These are phyloP conservation scores for Drosophila albomicans DNA, from an alignment of 1,140 invertebrate species.

Conservation along the genomic window DNA sequence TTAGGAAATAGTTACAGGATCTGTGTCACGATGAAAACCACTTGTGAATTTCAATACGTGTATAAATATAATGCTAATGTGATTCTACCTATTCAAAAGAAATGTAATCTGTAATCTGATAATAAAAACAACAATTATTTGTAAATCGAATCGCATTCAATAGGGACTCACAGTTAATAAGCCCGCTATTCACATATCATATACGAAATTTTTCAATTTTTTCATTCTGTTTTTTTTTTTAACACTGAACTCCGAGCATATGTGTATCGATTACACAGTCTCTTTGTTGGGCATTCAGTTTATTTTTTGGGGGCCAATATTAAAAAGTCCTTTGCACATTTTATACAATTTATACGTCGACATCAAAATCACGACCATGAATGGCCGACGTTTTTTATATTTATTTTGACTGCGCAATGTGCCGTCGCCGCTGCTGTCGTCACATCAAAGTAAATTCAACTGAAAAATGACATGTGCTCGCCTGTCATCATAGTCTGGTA, in stretches of 20 bases:
- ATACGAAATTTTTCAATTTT: not conserved
- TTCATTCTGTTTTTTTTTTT: not conserved
- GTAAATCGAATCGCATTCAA: not conserved
- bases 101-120: too few relatives aligned
- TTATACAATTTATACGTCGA: conserved; percentile 19
- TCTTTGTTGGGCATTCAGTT: conserved; percentile 33
- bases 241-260: not conserved
- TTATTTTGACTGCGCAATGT: conserved; percentile 48
- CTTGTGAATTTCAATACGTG: not conserved
- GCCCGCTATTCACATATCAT: not conserved
- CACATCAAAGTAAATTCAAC: conserved; percentile 60
- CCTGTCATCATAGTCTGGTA: not conserved
- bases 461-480: conserved; percentile 65
- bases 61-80: too few relatives aligned
- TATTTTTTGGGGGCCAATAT: conserved; percentile 7
- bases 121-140: too few relatives aligned
- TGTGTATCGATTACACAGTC: conserved; percentile 12
- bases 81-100: too few relatives aligned
- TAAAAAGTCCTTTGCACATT: conserved; percentile 35
- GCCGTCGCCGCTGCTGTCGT: conserved; percentile 4
- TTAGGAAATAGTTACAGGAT: not conserved
- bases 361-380: conserved; percentile 42
- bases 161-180: not conserved
- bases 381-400: conserved; percentile 40
- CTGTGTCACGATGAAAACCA: not conserved